Evolutionary conservation across 30 jellyfish, hydroid and myxozoan species (phyloP).

Genomic region (Nemopilema nomurai): DNA sequence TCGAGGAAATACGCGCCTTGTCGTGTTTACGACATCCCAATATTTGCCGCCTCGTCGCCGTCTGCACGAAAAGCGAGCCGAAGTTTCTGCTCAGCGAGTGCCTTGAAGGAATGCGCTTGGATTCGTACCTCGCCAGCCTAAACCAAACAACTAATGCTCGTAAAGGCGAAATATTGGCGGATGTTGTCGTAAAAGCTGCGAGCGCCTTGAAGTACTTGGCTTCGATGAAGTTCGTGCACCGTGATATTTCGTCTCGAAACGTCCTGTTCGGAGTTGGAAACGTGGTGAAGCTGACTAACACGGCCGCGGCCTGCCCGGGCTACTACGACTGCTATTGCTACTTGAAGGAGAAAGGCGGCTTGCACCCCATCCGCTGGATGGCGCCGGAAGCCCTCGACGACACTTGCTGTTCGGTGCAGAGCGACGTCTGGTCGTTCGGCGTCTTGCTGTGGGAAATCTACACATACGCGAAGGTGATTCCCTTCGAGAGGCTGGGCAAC

Average conservation of each 20-base stretch:
- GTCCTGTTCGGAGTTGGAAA: conserved; percentile 66
- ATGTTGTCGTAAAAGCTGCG: conserved; percentile 57
- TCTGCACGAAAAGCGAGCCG: conserved; percentile 65
- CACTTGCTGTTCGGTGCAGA: conserved; percentile 42
- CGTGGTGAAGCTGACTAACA: conserved; percentile 70
- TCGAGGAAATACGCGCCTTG: conserved; percentile 57
- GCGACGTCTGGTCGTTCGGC: conserved; percentile 84
- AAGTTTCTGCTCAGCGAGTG: conserved; percentile 66
- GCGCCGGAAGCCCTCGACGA: conserved; percentile 73
- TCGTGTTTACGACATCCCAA: conserved; percentile 75
- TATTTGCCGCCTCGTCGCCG: conserved; percentile 70
- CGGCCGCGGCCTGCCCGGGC: conserved; percentile 86
- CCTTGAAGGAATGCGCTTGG: conserved; percentile 77
- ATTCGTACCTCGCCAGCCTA: conserved; percentile 53
- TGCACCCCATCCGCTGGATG: conserved; percentile 85
- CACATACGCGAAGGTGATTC: conserved; percentile 65
- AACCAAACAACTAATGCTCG: conserved; percentile 47
- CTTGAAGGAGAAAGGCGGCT: conserved; percentile 60
- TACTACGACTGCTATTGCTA: conserved; percentile 79
- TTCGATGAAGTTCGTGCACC: conserved; percentile 62
- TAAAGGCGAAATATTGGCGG: conserved; percentile 61
- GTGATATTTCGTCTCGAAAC: conserved; percentile 74
- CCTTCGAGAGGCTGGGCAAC: conserved; percentile 60
- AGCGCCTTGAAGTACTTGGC: conserved; percentile 72
- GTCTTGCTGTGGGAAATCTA: conserved; percentile 83